These are phyloP conservation scores for Heliconius melpomene DNA, from an alignment of 1,140 invertebrate genomes.

Conservation along the genomic window DNA sequence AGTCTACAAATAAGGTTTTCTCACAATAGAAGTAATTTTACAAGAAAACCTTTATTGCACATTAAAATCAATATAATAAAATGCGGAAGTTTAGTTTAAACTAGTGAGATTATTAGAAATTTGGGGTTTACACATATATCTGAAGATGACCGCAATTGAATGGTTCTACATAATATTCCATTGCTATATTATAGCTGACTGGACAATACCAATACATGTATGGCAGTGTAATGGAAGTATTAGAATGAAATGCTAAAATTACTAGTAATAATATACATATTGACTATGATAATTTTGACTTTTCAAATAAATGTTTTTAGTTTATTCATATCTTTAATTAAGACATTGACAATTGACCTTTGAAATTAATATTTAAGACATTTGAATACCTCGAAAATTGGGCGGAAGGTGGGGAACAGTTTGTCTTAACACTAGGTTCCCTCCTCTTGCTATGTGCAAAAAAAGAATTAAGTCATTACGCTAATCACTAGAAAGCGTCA, in stretches of 20 bases:
- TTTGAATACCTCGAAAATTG: too few relatives aligned
- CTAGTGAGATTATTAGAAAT: neutral
- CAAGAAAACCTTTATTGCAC: neutral
- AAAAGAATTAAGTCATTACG: too few relatives aligned
- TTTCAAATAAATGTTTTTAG: too few relatives aligned
- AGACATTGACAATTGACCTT: neutral
- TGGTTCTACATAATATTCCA: neutral
- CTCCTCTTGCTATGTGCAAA: too few relatives aligned
- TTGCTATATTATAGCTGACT: neutral
- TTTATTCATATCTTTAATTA: neutral
- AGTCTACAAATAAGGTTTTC: neutral
- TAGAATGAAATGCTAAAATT: neutral
- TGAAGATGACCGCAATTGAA: neutral
- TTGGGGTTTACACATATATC: neutral
- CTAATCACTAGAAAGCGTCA: too few relatives aligned
- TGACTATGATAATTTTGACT: neutral
- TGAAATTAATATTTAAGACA: neutral
- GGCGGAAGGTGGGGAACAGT: too few relatives aligned
- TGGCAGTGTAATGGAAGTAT: neutral
- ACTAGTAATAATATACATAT: neutral
- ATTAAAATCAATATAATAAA: neutral
- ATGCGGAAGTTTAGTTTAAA: neutral
- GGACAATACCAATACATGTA: slow-evolving; percentile 8
- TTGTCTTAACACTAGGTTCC: too few relatives aligned
- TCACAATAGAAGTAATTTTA: too few relatives aligned